phyloP scores from a whole-genome alignment of 2,888 invertebrate genomes.

The Phortica okadai region DNA sequence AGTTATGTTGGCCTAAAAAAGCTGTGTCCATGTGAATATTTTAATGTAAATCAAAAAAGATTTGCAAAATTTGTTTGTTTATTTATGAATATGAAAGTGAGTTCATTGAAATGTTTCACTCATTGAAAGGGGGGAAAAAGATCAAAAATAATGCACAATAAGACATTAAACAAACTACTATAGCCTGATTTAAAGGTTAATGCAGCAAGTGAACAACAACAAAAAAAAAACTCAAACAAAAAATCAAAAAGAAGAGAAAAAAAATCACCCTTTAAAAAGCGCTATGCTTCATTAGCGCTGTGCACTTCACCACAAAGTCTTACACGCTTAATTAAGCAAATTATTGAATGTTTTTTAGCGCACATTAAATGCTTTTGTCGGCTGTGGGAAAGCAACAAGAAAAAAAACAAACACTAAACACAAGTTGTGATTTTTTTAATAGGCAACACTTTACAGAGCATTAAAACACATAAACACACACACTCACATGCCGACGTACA shows the following conservation, averaged over 20 bases:
- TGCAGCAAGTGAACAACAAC: neutral
- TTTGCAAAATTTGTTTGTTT: too few species aligned
- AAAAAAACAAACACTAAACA: constrained; percentile 39
- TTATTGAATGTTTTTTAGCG: constrained; percentile 59
- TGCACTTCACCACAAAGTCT: constrained; percentile 52
- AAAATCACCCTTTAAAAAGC: constrained; percentile 58
- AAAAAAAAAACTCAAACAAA: constrained; percentile 1
- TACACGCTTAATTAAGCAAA: constrained; percentile 71
- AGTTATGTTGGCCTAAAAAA: too few species aligned
- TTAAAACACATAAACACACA: constrained; percentile 48
- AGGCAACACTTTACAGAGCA: constrained; percentile 1
- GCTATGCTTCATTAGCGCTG: constrained; percentile 62
- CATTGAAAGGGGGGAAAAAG: neutral
- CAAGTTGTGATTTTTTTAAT: constrained; percentile 26
- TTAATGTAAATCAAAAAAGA: too few species aligned
- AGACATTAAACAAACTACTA: constrained; percentile 6
- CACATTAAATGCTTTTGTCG: constrained; percentile 7
- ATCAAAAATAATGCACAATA: constrained; percentile 3
- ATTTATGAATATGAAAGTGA: too few species aligned
- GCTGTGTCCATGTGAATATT: too few species aligned
- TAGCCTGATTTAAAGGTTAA: constrained; percentile 22
- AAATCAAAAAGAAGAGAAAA: constrained; percentile 26
- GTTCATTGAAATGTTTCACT: too few species aligned
- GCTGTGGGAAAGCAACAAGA: constrained; percentile 41
- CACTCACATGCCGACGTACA: constrained; percentile 32